phyloP scores from a whole-genome alignment of 2,113 vertebrate species.

The Pycnonotus jocosus region DNA sequence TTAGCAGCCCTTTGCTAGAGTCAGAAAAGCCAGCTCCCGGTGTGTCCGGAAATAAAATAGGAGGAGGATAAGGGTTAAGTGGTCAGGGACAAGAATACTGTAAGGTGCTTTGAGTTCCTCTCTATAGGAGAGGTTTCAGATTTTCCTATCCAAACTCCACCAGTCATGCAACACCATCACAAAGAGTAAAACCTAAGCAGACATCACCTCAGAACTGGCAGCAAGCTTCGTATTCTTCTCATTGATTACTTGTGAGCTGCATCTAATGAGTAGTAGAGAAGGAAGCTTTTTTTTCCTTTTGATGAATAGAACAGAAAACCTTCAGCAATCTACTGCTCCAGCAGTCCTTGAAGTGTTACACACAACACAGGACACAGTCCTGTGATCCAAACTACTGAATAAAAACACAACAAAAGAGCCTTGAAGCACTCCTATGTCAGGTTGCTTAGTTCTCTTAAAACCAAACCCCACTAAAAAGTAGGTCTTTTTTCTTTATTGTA shows the following conservation, averaged over 20 bases:
- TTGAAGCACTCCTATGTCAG: neutral
- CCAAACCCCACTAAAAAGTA: neutral
- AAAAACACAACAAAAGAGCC: neutral
- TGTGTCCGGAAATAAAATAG: neutral
- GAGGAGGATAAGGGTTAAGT: neutral
- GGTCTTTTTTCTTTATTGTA: neutral
- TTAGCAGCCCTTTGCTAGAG: conserved; percentile 23
- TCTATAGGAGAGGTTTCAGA: neutral
- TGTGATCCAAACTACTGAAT: neutral
- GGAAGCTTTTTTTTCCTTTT: neutral
- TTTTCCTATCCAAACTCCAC: neutral
- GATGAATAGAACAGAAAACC: neutral
- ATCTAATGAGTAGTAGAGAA: neutral
- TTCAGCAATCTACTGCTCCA: neutral
- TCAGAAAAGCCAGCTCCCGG: neutral
- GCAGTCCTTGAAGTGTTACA: neutral
- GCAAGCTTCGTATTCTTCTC: neutral
- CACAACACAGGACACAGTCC: neutral
- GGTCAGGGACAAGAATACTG: neutral
- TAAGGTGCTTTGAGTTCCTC: neutral
- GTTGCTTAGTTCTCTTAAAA: neutral
- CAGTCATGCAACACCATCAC: neutral
- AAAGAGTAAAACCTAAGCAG: neutral
- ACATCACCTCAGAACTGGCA: neutral
- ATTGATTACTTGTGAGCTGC: neutral